phyloP scores from a whole-genome alignment of 2,113 vertebrate species.

The Hylia prasina region DNA sequence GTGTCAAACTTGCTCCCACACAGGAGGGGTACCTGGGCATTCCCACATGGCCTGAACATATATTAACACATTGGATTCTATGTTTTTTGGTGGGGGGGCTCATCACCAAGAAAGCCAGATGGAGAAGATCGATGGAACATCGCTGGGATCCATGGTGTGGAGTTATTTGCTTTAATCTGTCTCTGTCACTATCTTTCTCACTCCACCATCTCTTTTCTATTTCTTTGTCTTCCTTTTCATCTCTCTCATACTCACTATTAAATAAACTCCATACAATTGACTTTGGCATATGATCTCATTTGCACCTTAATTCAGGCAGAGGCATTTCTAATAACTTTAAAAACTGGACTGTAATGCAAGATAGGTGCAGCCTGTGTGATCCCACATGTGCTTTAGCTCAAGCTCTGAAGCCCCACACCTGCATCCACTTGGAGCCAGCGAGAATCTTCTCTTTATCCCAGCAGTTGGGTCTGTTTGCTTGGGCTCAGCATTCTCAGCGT shows the following conservation, averaged over 20 bases:
- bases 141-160: accelerated
- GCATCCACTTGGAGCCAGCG: background rate
- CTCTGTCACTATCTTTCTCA: background rate
- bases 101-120: background rate
- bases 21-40: background rate
- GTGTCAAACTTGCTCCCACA: too few relatives aligned
- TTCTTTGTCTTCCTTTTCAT: background rate
- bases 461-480: background rate
- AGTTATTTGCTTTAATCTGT: background rate
- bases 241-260: background rate
- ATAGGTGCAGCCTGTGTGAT: background rate
- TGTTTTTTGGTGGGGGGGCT: background rate
- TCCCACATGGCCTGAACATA: background rate
- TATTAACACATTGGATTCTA: background rate
- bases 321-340: background rate
- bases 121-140: background rate
- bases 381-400: background rate
- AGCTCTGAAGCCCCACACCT: background rate
- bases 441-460: background rate
- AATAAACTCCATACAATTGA: background rate
- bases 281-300: accelerated
- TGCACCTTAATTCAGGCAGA: background rate
- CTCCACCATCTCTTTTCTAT: background rate
- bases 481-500: background rate
- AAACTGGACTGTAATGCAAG: too few relatives aligned